Percentiles rank a stretch among this genome's conserved stretches.
phyloP scores from a whole-genome alignment of 1,140 invertebrate species.

The Mizuhopecten yessoensis region DNA sequence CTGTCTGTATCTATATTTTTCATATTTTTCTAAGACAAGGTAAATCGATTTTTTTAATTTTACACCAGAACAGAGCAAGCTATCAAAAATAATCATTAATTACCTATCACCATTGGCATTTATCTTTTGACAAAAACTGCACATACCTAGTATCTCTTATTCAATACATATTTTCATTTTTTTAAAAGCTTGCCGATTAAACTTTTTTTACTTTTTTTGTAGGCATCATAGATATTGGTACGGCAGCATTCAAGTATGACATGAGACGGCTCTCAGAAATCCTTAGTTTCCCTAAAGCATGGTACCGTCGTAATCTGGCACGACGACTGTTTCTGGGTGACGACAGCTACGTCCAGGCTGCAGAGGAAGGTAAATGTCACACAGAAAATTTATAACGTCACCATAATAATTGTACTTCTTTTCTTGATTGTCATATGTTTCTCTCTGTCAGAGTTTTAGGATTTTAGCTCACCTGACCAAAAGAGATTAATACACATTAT shows the following conservation, averaged over 20 bases:
- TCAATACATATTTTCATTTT: too few relatives aligned
- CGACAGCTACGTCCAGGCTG: constrained; percentile 75
- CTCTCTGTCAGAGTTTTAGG: background rate
- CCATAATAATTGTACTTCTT: background rate
- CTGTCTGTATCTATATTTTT: too few relatives aligned
- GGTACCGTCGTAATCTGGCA: constrained; percentile 95
- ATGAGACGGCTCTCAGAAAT: constrained; percentile 99
- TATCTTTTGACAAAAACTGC: too few relatives aligned
- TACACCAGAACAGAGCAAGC: too few relatives aligned
- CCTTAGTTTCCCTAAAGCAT: constrained; percentile 98
- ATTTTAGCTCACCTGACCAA: background rate
- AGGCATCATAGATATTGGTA: constrained; percentile 92
- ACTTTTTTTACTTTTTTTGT: too few relatives aligned
- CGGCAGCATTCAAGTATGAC: constrained; percentile 99
- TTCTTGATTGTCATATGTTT: background rate
- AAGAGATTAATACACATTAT: too few relatives aligned
- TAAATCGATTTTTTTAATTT: too few relatives aligned
- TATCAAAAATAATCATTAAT: too few relatives aligned
- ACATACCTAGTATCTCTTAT: too few relatives aligned
- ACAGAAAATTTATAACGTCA: background rate
- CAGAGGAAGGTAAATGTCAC: constrained; percentile 74
- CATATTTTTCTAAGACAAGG: too few relatives aligned
- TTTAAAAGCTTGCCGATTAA: too few relatives aligned
- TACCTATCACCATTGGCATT: too few relatives aligned
- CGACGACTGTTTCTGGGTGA: constrained; percentile 96